Evolutionary conservation across 2,888 invertebrate species (phyloP), one percentile per base, ranked within the genome.

Genomic region (Unio pictorum): DNA sequence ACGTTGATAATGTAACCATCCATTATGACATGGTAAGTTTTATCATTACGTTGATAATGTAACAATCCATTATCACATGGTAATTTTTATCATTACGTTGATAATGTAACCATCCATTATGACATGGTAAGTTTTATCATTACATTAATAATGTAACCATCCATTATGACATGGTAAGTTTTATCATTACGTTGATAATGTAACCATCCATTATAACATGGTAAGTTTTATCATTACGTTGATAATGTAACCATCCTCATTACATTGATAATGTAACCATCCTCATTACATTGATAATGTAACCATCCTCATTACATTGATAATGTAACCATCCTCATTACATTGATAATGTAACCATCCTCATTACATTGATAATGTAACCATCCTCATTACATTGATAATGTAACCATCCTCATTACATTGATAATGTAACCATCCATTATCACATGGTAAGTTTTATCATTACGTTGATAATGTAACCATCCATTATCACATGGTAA

Each of bases 401-500:
- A 45, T 45, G 45, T 45, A 45, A 45, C n/a, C n/a, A n/a, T n/a
- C n/a, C 17, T 55, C 45, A 7, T 23, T 55, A 54, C 34, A 34
- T 4, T 1, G 34, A 34, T 34, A 34, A 34, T 28, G 28, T 28
- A 28, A 28, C 3, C 64, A 89, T 89, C 74, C 79, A 80, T 60
- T 85, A 82, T 80, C 89, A 90, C 69, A 85, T 86, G 17, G 89
- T 90, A 64, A 76, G 83, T n/a, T 81, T 64, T 23, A n/a, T 2
- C 45, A 7, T 15, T 55, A 54, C 45, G 11, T 45, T 1, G 45
- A 45, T 45, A 45, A 45, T 34, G 30, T 34, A 34, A 34, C 0
- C 64, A 89, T 89, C 74, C 79, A 80, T 60, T 85, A 82, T 80
- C 89, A 90, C 69, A 85, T 85, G 17, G 89, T 89, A 64, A 76